phyloP scores from a whole-genome alignment of 2,888 invertebrate species.

The Ichneumoninae sp. region DNA sequence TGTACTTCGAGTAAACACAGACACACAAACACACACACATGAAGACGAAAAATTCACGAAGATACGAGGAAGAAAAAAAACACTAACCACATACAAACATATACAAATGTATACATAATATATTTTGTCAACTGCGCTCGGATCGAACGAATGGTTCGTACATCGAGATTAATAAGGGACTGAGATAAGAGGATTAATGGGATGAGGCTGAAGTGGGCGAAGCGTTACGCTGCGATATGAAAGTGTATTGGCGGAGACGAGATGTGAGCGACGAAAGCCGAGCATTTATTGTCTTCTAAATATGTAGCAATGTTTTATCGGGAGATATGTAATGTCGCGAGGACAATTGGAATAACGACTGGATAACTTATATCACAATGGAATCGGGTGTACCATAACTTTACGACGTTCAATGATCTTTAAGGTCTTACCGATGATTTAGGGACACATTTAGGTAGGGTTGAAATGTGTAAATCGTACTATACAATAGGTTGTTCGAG shows the following conservation, averaged over 20 bases:
- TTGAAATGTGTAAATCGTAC: slow-evolving; percentile 62
- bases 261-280: slow-evolving; percentile 27
- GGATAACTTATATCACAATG: slow-evolving; percentile 12
- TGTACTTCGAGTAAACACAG: slow-evolving; percentile 17
- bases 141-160: slow-evolving; percentile 26
- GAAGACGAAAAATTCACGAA: slow-evolving; percentile 1
- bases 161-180: slow-evolving; percentile 5
- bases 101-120: slow-evolving; percentile 62
- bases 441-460: slow-evolving; percentile 52
- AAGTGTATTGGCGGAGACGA: slow-evolving; percentile 25
- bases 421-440: slow-evolving; percentile 39
- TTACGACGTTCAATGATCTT: slow-evolving; percentile 63
- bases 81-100: slow-evolving; percentile 20
- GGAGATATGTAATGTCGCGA: slow-evolving; percentile 1
- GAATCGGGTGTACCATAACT: slow-evolving; percentile 60
- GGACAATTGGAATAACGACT: slow-evolving; percentile 13
- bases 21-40: slow-evolving; percentile 13
- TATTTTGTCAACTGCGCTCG: slow-evolving; percentile 52
- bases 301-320: neutral
- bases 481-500: slow-evolving; percentile 66
- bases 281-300: neutral
- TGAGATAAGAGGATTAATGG: neutral
- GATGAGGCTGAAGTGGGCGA: slow-evolving; percentile 3
- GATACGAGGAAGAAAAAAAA: neutral
- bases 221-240: slow-evolving; percentile 48